These are phyloP conservation scores for Hycleus phaleratus DNA, from an alignment of 1,140 invertebrate genomes.

Conservation along the genomic window DNA sequence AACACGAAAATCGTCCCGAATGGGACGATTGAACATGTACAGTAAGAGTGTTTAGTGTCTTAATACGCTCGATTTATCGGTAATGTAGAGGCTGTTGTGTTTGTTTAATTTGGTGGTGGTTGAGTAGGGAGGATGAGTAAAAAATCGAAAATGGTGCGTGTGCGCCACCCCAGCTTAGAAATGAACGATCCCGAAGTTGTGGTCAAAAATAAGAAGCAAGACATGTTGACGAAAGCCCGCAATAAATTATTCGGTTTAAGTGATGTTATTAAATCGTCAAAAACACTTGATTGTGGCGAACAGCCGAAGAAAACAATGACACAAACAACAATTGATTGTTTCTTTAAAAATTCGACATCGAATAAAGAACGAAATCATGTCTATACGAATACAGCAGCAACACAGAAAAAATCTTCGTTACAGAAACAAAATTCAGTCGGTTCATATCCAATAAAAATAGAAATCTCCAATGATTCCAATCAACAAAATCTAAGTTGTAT, in stretches of 20 bases:
- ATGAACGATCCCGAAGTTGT: conserved; percentile 30
- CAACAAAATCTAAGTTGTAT: conserved; percentile 27
- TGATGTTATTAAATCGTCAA: conserved; percentile 26
- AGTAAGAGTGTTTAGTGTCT: too few relatives aligned
- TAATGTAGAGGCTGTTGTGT: too few relatives aligned
- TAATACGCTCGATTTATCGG: too few relatives aligned
- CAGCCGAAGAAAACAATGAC: conserved; percentile 31
- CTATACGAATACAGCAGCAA: conserved; percentile 6
- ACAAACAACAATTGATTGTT: conserved; percentile 36
- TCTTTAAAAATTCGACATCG: conserved; percentile 30
- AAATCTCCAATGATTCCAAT: conserved; percentile 34
- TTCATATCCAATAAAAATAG: conserved; percentile 35
- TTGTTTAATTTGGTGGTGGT: too few relatives aligned
- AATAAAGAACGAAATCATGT: conserved; percentile 21
- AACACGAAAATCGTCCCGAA: too few relatives aligned
- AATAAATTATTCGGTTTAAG: conserved; percentile 35
- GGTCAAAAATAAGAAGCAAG: conserved; percentile 30
- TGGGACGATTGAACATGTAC: too few relatives aligned
- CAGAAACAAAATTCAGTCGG: conserved; percentile 38
- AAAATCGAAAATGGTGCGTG: conserved; percentile 26
- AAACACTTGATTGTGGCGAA: conserved; percentile 20
- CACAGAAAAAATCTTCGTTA: conserved; percentile 15
- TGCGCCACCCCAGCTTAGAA: conserved; percentile 35
- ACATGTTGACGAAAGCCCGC: conserved; percentile 35
- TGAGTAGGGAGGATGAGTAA: conserved; percentile 12